Evolutionary conservation across 1,140 invertebrate genomes (phyloP).

Genomic region (Diabrotica virgifera): DNA sequence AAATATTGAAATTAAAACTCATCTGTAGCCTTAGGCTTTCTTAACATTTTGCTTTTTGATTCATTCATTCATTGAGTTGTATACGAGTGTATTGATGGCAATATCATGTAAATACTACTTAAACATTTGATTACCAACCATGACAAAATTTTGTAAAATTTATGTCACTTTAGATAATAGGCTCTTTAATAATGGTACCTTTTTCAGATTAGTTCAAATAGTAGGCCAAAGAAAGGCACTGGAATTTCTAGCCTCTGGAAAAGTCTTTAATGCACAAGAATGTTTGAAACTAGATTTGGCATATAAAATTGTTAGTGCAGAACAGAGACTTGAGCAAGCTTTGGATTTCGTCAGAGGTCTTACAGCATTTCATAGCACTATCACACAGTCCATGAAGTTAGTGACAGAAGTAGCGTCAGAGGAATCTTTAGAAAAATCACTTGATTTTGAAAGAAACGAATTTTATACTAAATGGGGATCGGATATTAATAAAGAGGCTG

Average conservation of each 20-base stretch:
- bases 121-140: no score
- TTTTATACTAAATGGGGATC: conserved; percentile 16
- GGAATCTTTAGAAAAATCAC: conserved; percentile 5
- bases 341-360: conserved; percentile 10
- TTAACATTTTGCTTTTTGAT: no score
- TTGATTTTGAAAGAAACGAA: conserved; percentile 3
- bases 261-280: conserved; percentile 16
- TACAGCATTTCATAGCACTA: background rate
- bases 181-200: background rate
- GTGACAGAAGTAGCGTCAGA: background rate
- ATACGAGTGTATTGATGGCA: no score
- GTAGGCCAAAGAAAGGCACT: conserved; percentile 11
- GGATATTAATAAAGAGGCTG: conserved; percentile 12
- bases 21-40: no score
- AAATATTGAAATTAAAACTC: no score
- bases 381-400: conserved; percentile 5
- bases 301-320: conserved; percentile 8
- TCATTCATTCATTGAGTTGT: no score
- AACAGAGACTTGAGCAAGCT: conserved; percentile 5
- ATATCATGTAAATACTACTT: no score
- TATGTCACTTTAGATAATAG: no score
- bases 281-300: conserved; percentile 9
- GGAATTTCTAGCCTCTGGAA: conserved; percentile 9
- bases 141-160: no score
- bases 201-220: conserved; percentile 12